Percentiles rank a stretch among this genome's conserved stretches.
Conservation (phyloP, 1,140 invertebrate genomes). For the Sesamia nonagrioides region DNA sequence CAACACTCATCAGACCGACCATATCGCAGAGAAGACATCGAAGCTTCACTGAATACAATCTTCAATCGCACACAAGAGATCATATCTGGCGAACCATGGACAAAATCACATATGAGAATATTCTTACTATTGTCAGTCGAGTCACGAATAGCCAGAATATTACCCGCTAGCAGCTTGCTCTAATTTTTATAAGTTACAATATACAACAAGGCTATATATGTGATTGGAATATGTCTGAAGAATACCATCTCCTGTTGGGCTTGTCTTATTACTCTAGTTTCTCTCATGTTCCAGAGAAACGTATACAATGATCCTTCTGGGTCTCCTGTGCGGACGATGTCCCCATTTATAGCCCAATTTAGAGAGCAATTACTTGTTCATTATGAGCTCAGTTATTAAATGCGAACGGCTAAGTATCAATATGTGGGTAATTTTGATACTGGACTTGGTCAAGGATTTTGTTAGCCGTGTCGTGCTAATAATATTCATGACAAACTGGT, state of each 20-base stretch:
- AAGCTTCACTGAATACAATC: neutral
- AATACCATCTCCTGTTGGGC: too few relatives aligned
- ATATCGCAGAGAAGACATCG: neutral
- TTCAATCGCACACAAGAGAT: neutral
- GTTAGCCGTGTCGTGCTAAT: neutral
- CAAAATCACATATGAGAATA: too few relatives aligned
- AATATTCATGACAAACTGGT: neutral
- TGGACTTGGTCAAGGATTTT: neutral
- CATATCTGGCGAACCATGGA: too few relatives aligned
- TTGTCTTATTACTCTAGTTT: too few relatives aligned
- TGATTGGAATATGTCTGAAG: too few relatives aligned
- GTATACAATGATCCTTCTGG: neutral
- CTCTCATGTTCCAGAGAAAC: neutral
- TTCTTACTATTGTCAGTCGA: neutral
- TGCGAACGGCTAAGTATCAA: neutral
- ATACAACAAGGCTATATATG: too few relatives aligned
- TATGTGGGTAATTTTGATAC: neutral
- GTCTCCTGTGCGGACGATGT: too few relatives aligned
- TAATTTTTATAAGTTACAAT: too few relatives aligned
- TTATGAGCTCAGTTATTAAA: conserved; percentile 32
- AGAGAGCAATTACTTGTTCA: conserved; percentile 41
- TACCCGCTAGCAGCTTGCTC: too few relatives aligned
- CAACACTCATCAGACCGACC: neutral
- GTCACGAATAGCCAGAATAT: too few relatives aligned
- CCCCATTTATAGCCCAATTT: conserved; percentile 38